These are phyloP conservation scores for Syncerus caffer DNA, from an alignment of 2,797 vertebrate genomes.

Conservation along the genomic window DNA sequence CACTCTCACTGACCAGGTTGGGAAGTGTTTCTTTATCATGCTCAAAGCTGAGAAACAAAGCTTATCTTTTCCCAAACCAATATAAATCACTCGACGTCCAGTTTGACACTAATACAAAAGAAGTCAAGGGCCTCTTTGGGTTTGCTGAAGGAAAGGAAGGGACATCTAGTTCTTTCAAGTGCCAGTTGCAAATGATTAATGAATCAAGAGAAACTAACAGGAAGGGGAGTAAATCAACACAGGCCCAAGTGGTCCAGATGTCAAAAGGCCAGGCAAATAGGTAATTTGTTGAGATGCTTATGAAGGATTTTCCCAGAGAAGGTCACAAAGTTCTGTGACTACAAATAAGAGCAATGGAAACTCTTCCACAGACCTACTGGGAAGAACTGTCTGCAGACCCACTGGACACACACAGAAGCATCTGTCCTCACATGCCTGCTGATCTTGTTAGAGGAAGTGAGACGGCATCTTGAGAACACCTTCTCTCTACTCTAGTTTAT, in stretches of 20 bases:
- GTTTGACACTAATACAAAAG: constrained; percentile 44
- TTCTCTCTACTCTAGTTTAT: neutral
- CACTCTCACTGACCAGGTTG: neutral
- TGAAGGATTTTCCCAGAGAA: constrained; percentile 14
- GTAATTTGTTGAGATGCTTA: constrained; percentile 5
- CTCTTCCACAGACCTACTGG: neutral
- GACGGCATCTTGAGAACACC: neutral
- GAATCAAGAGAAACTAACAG: constrained; percentile 10
- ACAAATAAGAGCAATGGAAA: neutral
- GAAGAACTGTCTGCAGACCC: neutral
- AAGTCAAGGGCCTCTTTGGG: neutral
- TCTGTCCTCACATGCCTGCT: neutral
- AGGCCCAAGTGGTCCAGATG: neutral
- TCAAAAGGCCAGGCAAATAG: neutral
- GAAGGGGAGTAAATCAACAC: constrained; percentile 48
- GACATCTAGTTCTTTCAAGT: neutral
- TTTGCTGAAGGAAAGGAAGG: constrained; percentile 25
- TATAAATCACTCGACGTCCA: constrained; percentile 61
- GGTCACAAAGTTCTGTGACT: neutral
- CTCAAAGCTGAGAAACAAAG: constrained; percentile 1
- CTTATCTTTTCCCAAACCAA: constrained; percentile 51
- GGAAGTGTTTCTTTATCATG: constrained; percentile 27
- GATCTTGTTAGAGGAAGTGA: neutral
- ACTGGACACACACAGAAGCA: neutral
- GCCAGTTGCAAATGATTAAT: constrained; percentile 55